Percentiles rank a stretch among this genome's conserved stretches.
These are phyloP conservation scores for Xestia c-nigrum DNA, from an alignment of 2,888 invertebrate genomes.

Conservation along the genomic window DNA sequence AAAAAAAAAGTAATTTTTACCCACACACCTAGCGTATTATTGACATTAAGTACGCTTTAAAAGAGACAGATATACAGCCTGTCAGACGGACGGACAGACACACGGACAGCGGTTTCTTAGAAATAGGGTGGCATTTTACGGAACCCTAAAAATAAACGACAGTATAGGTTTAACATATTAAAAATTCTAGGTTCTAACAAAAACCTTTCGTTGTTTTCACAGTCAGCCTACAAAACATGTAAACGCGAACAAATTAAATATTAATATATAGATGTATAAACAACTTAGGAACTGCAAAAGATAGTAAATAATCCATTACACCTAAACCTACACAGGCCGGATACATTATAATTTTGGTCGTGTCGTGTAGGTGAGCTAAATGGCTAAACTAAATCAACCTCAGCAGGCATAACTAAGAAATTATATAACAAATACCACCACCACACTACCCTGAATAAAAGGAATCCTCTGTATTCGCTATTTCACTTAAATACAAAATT, in stretches of 20 bases:
- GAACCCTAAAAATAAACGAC: background rate
- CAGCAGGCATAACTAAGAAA: background rate
- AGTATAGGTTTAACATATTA: background rate
- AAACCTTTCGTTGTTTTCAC: background rate
- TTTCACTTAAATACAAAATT: background rate
- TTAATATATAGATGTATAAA: background rate
- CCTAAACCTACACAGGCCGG: too few relatives aligned
- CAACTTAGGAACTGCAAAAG: background rate
- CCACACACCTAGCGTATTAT: background rate
- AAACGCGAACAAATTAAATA: background rate
- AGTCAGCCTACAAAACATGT: background rate
- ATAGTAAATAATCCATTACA: background rate
- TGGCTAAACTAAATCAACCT: background rate
- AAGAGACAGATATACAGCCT: too few relatives aligned
- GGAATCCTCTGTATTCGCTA: background rate
- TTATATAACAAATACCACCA: background rate
- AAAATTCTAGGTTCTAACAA: background rate
- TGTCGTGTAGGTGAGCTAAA: background rate
- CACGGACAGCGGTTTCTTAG: too few relatives aligned
- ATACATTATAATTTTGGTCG: background rate
- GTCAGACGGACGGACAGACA: too few relatives aligned
- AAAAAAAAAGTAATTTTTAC: slow-evolving; percentile 11
- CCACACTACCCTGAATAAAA: background rate
- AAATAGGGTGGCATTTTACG: too few relatives aligned
- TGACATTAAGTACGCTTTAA: slow-evolving; percentile 15